A percentile compares a stretch with the other conserved stretches of the same genome.
phyloP scores from a whole-genome alignment of 2,888 invertebrate genomes.

The Digitonthophagus gazella region DNA sequence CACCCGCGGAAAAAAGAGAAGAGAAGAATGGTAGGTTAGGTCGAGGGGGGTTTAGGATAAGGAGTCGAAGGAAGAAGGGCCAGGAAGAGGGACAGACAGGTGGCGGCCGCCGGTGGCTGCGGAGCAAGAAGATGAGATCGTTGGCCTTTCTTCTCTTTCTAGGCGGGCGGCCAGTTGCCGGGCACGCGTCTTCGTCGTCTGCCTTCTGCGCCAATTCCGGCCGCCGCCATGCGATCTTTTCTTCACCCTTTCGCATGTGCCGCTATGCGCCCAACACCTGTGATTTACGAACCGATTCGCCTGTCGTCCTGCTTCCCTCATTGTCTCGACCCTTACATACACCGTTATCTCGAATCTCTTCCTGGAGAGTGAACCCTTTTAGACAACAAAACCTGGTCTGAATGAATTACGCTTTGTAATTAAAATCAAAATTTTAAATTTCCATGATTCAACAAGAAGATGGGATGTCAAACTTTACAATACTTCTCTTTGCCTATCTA shows the following conservation, averaged over 20 bases:
- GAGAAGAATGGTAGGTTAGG: no score
- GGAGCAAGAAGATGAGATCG: not conserved
- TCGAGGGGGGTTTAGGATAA: no score
- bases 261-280: slow-evolving; percentile 9
- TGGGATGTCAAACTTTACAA: no score
- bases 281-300: slow-evolving; percentile 10
- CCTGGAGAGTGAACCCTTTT: not conserved
- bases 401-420: no score
- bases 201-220: slow-evolving; percentile 10
- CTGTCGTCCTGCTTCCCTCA: not conserved
- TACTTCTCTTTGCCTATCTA: not conserved
- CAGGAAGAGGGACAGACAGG: not conserved
- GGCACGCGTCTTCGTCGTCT: not conserved
- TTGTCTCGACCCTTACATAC: not conserved
- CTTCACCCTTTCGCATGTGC: slow-evolving; percentile 13
- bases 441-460: no score
- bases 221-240: slow-evolving; percentile 6
- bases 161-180: not conserved
- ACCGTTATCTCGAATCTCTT: not conserved
- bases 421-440: no score
- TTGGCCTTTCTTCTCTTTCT: not conserved
- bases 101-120: not conserved
- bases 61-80: no score
- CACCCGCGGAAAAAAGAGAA: no score
- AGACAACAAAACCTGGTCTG: not conserved